Conservation (phyloP, 2,888 invertebrate genomes). For the Cheilosia vernalis region DNA sequence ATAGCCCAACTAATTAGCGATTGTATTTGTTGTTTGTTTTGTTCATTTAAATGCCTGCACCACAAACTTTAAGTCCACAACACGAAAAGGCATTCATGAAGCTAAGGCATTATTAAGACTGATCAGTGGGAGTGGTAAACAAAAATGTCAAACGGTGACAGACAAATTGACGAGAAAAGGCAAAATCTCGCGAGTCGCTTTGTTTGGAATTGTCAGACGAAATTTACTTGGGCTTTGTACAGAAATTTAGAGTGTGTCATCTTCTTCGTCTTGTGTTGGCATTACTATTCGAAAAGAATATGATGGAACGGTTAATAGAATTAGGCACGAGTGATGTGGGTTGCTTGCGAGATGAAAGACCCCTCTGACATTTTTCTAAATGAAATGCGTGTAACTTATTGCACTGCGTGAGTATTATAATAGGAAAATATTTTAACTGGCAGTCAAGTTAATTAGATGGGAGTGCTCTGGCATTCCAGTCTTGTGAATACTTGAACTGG, state of each 20-base stretch:
- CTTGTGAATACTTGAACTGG: too few relatives aligned
- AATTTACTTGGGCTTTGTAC: constrained; percentile 4
- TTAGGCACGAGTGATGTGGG: constrained; percentile 42
- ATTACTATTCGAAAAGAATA: constrained; percentile 14
- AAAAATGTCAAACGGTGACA: constrained; percentile 47
- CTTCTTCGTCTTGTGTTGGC: constrained; percentile 28
- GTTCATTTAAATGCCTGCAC: constrained; percentile 13
- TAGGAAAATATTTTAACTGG: not conserved
- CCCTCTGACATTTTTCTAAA: constrained; percentile 14
- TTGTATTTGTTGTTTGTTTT: constrained; percentile 18
- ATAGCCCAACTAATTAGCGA: too few relatives aligned
- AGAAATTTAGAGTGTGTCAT: constrained; percentile 39
- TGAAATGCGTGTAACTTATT: constrained; percentile 37
- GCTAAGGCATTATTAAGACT: constrained; percentile 6
- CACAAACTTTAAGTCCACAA: not conserved
- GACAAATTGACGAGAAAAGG: constrained; percentile 1
- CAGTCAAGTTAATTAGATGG: constrained; percentile 4
- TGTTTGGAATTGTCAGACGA: constrained; percentile 2
- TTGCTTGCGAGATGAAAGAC: constrained; percentile 5
- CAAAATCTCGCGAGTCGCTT: too few relatives aligned
- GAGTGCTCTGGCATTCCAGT: not conserved
- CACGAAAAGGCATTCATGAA: constrained; percentile 10
- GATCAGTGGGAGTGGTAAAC: constrained; percentile 42
- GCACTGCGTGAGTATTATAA: not conserved
- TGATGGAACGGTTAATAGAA: constrained; percentile 52